phyloP scores from a whole-genome alignment of 1,140 invertebrate species.

The Lasaia peninsularis region DNA sequence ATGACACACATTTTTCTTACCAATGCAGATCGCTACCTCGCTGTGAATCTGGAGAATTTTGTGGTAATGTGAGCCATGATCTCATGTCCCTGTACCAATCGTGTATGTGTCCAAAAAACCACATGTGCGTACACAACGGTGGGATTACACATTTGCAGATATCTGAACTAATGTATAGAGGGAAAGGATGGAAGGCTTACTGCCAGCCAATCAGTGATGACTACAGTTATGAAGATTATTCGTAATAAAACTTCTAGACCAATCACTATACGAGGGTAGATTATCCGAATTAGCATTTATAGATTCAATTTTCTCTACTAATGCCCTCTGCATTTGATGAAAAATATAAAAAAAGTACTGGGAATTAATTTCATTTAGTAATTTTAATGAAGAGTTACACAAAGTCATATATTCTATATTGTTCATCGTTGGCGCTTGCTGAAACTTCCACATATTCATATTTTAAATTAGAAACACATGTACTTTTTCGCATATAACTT shows the following conservation, averaged over 20 bases:
- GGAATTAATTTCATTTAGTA: no score
- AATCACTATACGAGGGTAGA: no score
- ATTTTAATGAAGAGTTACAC: no score
- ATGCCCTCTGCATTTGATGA: no score
- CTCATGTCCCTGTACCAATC: conserved; percentile 80
- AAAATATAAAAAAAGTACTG: no score
- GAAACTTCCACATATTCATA: no score
- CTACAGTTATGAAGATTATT: conserved; percentile 55
- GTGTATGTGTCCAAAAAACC: conserved; percentile 79
- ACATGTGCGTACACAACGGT: conserved; percentile 78
- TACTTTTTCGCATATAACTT: no score
- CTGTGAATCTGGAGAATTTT: conserved; percentile 53
- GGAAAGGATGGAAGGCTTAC: conserved; percentile 77
- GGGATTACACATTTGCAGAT: conserved; percentile 61
- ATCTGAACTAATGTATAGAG: conserved; percentile 79
- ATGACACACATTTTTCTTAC: conserved; percentile 29
- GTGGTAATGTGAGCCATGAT: conserved; percentile 65
- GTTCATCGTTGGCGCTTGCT: no score
- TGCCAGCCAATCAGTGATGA: conserved; percentile 67
- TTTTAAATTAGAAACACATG: no score
- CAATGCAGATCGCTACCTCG: conserved; percentile 44
- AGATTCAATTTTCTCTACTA: no score
- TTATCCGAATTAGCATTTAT: no score
- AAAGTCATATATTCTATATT: no score
- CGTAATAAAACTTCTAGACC: background rate